These are phyloP conservation scores for Hetaerina titia DNA, from an alignment of 2,888 invertebrate species.

Conservation along the genomic window DNA sequence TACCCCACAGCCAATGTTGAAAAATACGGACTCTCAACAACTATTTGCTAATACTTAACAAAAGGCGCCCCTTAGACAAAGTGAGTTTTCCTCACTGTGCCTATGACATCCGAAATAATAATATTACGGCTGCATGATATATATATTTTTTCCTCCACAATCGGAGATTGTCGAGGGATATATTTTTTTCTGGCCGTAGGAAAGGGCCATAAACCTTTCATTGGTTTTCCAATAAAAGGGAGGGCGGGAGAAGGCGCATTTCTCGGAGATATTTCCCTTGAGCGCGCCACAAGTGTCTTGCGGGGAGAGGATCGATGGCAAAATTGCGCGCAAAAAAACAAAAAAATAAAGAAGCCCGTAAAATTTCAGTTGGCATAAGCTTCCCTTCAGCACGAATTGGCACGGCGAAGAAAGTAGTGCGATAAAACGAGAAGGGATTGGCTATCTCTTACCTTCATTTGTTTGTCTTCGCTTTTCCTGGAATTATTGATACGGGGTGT, in stretches of 20 bases:
- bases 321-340: neutral
- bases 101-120: neutral
- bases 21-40: neutral
- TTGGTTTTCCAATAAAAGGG: slow-evolving; percentile 1
- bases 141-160: neutral
- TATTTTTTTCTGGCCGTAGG: neutral
- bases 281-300: slow-evolving; percentile 34
- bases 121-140: neutral
- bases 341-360: neutral
- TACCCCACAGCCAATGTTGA: neutral
- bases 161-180: neutral
- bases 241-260: neutral
- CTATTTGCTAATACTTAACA: neutral
- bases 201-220: neutral
- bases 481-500: neutral
- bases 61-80: neutral
- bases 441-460: neutral
- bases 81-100: neutral
- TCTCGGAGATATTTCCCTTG: neutral
- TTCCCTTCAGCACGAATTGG: neutral
- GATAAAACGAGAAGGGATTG: neutral
- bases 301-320: neutral
- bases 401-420: neutral
- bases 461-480: neutral
- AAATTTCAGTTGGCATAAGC: neutral